These are phyloP conservation scores for Microctenopoma lineatum DNA, from an alignment of 2,797 vertebrate species.

Conservation along the genomic window DNA sequence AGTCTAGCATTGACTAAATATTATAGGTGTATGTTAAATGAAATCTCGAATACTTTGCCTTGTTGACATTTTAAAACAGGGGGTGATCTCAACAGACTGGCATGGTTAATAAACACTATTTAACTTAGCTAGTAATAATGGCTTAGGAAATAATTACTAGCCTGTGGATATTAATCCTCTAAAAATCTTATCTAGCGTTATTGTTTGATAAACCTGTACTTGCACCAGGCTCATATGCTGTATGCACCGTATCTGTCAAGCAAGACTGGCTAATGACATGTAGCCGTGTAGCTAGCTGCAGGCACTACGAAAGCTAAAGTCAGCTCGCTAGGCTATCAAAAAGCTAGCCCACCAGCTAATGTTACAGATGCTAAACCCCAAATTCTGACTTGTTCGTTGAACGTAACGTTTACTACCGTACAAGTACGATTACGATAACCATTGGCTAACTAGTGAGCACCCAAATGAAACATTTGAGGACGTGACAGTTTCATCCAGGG, in stretches of 20 bases:
- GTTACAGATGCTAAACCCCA: not conserved
- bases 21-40: not conserved
- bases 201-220: not conserved
- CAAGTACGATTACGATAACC: not conserved
- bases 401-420: not conserved
- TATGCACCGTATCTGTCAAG: conserved; percentile 3
- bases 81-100: not conserved
- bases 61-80: not conserved
- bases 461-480: not conserved
- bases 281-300: conserved; percentile 1
- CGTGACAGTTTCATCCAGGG: not conserved
- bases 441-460: not conserved
- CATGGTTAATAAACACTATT: not conserved
- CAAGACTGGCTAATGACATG: conserved; percentile 12
- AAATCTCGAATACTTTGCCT: not conserved
- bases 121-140: conserved; percentile 39
- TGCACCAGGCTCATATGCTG: not conserved
- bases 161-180: not conserved
- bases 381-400: not conserved
- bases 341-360: conserved; percentile 38
- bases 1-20: not conserved
- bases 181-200: not conserved
- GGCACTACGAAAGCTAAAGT: conserved; percentile 27
- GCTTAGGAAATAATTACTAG: not conserved
- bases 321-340: conserved; percentile 35